Conservation (phyloP, 2,888 invertebrate species). For the Tetheella fluctuosa region DNA sequence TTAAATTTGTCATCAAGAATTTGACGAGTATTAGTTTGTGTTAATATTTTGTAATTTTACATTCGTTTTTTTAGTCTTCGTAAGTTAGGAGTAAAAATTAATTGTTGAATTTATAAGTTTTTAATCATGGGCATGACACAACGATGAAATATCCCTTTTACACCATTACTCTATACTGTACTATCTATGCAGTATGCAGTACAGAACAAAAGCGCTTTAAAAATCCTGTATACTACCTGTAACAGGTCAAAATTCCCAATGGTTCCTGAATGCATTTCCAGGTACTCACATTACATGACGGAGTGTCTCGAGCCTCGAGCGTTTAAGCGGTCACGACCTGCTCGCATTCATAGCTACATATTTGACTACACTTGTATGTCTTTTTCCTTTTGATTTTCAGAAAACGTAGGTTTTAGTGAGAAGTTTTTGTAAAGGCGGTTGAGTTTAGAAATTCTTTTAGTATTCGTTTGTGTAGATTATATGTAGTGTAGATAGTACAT, state of each 20-base stretch:
- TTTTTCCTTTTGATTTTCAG: background rate
- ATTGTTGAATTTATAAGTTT: no score
- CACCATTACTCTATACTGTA: no score
- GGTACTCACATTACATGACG: constrained; percentile 1
- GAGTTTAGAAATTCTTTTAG: background rate
- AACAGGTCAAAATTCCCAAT: background rate
- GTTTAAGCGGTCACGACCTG: constrained; percentile 8
- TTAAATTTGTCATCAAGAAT: no score
- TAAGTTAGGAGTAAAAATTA: no score
- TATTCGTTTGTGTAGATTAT: background rate
- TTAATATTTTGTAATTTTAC: no score
- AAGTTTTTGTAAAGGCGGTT: background rate
- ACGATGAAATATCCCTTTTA: no score
- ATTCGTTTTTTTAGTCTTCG: no score
- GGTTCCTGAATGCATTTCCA: constrained; percentile 9
- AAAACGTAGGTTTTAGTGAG: background rate
- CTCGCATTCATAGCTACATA: constrained; percentile 8
- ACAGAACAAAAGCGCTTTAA: background rate
- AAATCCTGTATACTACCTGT: background rate
- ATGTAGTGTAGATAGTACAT: no score
- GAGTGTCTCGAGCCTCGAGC: constrained; percentile 6
- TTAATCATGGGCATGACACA: no score
- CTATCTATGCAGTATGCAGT: background rate
- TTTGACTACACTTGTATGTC: constrained; percentile 12
- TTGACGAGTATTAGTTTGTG: no score